phyloP scores from a whole-genome alignment of 1,140 invertebrate genomes.

The Solen grandis region DNA sequence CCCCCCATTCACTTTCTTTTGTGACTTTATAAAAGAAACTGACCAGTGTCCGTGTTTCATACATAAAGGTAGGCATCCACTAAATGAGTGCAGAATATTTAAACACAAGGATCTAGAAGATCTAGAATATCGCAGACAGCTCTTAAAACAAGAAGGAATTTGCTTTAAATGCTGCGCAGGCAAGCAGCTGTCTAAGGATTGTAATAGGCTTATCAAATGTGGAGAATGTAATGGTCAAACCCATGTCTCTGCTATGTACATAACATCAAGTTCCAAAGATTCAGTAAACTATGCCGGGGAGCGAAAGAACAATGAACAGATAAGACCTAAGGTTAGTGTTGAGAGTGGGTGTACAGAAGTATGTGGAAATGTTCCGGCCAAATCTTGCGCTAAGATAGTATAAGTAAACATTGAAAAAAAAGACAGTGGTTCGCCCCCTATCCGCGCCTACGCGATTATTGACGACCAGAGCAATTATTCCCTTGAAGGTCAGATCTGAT shows the following conservation, averaged over 20 bases:
- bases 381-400: slow-evolving; percentile 48
- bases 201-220: slow-evolving; percentile 8
- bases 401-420: slow-evolving; percentile 2
- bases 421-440: background rate
- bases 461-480: slow-evolving; percentile 47
- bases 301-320: slow-evolving; percentile 1
- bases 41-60: background rate
- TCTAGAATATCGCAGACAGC: background rate
- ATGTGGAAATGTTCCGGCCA: background rate
- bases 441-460: slow-evolving; percentile 25
- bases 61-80: slow-evolving; percentile 13
- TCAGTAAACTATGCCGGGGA: background rate
- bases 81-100: slow-evolving; percentile 30
- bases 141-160: slow-evolving; percentile 2
- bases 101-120: background rate
- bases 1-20: slow-evolving; percentile 40
- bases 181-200: background rate
- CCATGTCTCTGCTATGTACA: slow-evolving; percentile 15
- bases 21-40: slow-evolving; percentile 26
- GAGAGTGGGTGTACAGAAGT: slow-evolving; percentile 25
- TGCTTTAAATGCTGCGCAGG: slow-evolving; percentile 33
- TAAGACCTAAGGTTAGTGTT: background rate
- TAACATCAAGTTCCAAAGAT: background rate
- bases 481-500: background rate
- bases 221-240: background rate